Conservation (phyloP, 2,888 invertebrate genomes). For the Agrochola lychnidis region DNA sequence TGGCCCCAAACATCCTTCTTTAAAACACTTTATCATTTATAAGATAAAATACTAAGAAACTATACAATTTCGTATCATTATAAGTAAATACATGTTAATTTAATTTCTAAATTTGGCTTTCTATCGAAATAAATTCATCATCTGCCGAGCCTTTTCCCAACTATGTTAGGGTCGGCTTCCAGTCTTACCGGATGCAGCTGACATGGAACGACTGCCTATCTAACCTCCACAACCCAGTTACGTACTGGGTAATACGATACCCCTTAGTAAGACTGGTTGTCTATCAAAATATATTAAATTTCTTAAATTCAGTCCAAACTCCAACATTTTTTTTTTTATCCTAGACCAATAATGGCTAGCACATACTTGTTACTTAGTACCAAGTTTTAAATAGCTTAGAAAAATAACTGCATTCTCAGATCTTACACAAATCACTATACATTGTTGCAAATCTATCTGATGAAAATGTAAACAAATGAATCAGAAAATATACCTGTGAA, state of each 20-base stretch:
- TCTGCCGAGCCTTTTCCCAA: no score
- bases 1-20: neutral
- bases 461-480: slow-evolving; percentile 2
- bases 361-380: slow-evolving; percentile 8
- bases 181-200: no score
- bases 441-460: neutral
- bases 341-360: slow-evolving; percentile 17
- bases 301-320: neutral
- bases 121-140: neutral
- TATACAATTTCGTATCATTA: neutral
- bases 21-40: neutral
- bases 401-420: slow-evolving; percentile 20
- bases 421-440: slow-evolving; percentile 10
- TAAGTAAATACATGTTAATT: neutral
- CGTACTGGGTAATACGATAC: neutral
- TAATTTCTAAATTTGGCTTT: neutral
- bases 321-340: neutral
- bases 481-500: neutral
- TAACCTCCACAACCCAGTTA: neutral
- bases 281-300: neutral
- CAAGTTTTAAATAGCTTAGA: slow-evolving; percentile 9
- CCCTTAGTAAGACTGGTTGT: neutral
- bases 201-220: neutral
- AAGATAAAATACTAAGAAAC: neutral
- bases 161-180: no score